These are phyloP conservation scores for Halcyon malimbica DNA, from an alignment of 2,113 vertebrate species.

Conservation along the genomic window DNA sequence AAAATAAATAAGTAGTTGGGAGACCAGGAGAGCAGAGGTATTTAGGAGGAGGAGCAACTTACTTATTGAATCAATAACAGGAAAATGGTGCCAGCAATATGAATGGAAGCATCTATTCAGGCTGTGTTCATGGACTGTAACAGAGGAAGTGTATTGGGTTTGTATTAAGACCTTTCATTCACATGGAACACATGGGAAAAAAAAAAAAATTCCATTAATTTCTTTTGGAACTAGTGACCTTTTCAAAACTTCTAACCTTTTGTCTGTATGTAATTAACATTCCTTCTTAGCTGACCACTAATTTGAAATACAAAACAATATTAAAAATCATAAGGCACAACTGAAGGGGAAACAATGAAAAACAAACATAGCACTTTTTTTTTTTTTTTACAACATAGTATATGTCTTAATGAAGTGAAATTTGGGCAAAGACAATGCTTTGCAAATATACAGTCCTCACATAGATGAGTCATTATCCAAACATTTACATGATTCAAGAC, in stretches of 20 bases:
- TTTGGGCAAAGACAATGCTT: background rate
- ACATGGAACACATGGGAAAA: background rate
- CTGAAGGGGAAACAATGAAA: background rate
- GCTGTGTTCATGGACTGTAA: constrained; percentile 23
- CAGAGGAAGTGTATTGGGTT: constrained; percentile 55
- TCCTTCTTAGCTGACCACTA: background rate
- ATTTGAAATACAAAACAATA: background rate
- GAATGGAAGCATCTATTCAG: constrained; percentile 35
- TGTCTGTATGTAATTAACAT: constrained; percentile 8
- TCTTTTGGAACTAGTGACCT: background rate
- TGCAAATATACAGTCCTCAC: background rate
- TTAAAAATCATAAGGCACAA: background rate
- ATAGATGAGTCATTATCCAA: background rate
- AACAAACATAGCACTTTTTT: background rate
- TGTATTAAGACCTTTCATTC: constrained; percentile 45
- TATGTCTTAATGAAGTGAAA: background rate
- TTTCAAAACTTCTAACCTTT: constrained; percentile 33
- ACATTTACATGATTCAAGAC: background rate
- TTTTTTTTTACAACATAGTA: background rate
- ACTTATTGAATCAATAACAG: constrained; percentile 21
- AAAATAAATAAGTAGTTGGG: constrained; percentile 46
- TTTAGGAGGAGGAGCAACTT: constrained; percentile 37
- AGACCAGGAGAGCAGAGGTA: background rate
- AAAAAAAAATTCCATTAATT: constrained; percentile 38
- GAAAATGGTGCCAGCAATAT: constrained; percentile 39